A percentile compares a stretch with the other conserved stretches of the same genome.
Evolutionary conservation across 1,140 invertebrate genomes (phyloP).

Genomic region (Hyposmocoma kahamanoa): DNA sequence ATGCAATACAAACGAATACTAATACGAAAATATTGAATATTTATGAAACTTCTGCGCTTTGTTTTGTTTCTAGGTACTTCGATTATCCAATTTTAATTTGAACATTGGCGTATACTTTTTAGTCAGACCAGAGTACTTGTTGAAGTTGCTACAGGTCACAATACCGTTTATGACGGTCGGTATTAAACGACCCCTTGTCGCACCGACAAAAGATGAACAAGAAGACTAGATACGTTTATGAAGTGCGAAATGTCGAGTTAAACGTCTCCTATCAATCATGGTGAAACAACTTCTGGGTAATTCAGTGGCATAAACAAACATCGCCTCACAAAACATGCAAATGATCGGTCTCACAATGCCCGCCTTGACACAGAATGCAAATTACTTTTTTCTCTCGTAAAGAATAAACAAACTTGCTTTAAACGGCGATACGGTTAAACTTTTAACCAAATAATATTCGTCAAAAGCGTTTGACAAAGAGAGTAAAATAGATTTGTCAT

Average conservation of each 20-base stretch:
- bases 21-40: too few species aligned
- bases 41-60: too few species aligned
- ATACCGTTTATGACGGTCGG: too few species aligned
- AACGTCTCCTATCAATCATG: constrained; percentile 44
- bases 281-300: constrained; percentile 43
- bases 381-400: constrained; percentile 23
- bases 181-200: too few species aligned
- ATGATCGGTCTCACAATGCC: constrained; percentile 25
- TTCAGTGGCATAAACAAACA: constrained; percentile 51
- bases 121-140: too few species aligned
- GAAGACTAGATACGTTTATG: constrained; percentile 19
- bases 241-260: constrained; percentile 40
- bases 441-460: constrained; percentile 60
- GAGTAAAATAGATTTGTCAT: constrained; percentile 49
- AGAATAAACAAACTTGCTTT: constrained; percentile 24
- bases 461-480: constrained; percentile 17
- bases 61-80: too few species aligned
- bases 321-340: constrained; percentile 36
- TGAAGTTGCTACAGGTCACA: too few species aligned
- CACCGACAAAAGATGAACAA: not conserved
- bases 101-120: too few species aligned
- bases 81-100: too few species aligned
- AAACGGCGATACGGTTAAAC: constrained; percentile 58
- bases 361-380: constrained; percentile 41
- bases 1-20: too few species aligned